These are phyloP conservation scores for Pseudobourletiella spinata DNA, from an alignment of 1,140 invertebrate genomes.

Conservation along the genomic window DNA sequence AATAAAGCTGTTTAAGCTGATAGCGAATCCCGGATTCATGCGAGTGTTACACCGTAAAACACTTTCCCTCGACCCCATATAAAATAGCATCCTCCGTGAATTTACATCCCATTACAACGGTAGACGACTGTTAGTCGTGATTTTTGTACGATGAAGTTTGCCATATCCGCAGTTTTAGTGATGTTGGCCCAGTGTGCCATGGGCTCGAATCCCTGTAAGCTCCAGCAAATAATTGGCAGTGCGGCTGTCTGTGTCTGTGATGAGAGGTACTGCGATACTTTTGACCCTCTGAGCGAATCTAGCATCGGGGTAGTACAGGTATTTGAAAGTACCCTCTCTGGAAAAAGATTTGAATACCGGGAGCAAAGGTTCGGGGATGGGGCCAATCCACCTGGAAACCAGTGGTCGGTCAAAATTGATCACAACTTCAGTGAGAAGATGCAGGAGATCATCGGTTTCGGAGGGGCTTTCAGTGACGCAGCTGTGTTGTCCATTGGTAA, in stretches of 20 bases:
- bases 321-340: conserved; percentile 17
- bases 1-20: no score
- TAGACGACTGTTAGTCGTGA: no score
- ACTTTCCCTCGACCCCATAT: no score
- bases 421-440: background rate
- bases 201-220: conserved; percentile 38
- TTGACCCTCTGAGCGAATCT: conserved; percentile 37
- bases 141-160: no score
- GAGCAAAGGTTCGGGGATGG: conserved; percentile 14
- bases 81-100: no score
- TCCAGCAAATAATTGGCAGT: conserved; percentile 40
- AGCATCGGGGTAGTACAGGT: conserved; percentile 4
- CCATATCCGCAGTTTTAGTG: background rate
- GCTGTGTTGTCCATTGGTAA: conserved; percentile 48
- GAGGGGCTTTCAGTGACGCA: conserved; percentile 77
- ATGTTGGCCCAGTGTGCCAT: background rate
- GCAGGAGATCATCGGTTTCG: conserved; percentile 56
- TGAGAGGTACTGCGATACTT: conserved; percentile 68
- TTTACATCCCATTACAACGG: no score
- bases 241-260: conserved; percentile 76
- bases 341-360: conserved; percentile 21
- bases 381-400: background rate
- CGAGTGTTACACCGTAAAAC: no score
- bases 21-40: no score
- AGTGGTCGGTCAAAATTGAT: conserved; percentile 5